Evolutionary conservation across 92 coral and sea anemone genomes (phyloP).

Genomic region (Phenganax subtilis): DNA sequence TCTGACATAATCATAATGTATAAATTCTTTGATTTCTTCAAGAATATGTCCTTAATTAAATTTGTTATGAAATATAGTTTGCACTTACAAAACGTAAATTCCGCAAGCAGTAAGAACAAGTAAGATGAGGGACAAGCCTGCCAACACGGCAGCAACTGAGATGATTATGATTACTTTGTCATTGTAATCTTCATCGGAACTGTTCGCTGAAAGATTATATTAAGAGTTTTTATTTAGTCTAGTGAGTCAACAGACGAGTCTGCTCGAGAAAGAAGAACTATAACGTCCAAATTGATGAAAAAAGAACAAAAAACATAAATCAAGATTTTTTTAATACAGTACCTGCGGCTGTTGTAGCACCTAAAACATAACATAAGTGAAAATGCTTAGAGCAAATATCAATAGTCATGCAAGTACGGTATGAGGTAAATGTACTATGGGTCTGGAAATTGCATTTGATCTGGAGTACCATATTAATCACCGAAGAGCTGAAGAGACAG

Average conservation of each 20-base stretch:
- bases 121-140: constrained; percentile 2
- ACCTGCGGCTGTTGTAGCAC: no score
- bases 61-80: neutral
- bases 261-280: neutral
- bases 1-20: no score
- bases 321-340: no score
- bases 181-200: constrained; percentile 5
- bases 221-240: neutral
- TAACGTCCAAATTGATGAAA: neutral
- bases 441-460: no score
- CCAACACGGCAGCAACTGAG: constrained; percentile 18
- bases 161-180: constrained; percentile 23
- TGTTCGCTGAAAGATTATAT: neutral
- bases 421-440: no score
- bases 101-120: constrained; percentile 15
- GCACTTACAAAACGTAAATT: constrained; percentile 30
- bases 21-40: no score
- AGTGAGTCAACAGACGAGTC: neutral
- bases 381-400: no score
- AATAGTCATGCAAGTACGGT: no score
- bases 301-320: no score
- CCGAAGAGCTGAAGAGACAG: neutral
- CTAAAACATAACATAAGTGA: no score
- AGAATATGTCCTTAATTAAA: no score
- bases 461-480: no score